Base-by-base conservation (phyloP, 2,113 vertebrate genomes). In the Bubo scandiacus region DNA sequence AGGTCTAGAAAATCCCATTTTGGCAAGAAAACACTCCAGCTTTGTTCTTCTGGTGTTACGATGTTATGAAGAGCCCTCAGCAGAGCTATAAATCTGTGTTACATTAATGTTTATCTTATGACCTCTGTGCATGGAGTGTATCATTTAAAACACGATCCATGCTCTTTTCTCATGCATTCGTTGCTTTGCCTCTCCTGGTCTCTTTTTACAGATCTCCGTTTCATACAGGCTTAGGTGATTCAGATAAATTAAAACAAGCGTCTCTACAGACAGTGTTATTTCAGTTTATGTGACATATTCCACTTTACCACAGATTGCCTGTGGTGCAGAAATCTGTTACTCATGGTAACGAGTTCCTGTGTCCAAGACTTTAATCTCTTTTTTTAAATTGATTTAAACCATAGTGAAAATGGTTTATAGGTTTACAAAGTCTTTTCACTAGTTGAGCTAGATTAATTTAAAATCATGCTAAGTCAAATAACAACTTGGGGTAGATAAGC, bases 381-480 rank as follows among this genome's bases (percentile, higher is more conserved):
- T 59, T 63, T 86, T 51, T 16, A 11, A 92, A 87, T 87, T 38
- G 54, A 90, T 94, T 94, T 86, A 95, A 94, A 82, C 70, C 63
- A 26, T 0, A 0, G 63, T 81, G 83, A 91, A 95, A 90, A 62
- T 72, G 54, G 67, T 95, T 94, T 85, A 92, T 82, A 87, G 81
- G 74, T 95, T 96, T 96, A 90, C 62, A 73, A 62, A 90, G 49
- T 80, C 40, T 94, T 94, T 92, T 40, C 81, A 54, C 84, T 70
- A 90, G 90, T 96, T 95, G 91, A 72, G 62, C 78, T 82, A 90
- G 87, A 90, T 86, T 94, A 88, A 94, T 88, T 97, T 95, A 52
- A 96, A 95, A 82, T 49, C 77, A 67, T 18, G 54, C 49, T 40
- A 94, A 92, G 59, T 94, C 81, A 90, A 92, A 83, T 73, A 91